Base-by-base conservation (phyloP, 2,797 vertebrate genomes). In the Columba guinea region DNA sequence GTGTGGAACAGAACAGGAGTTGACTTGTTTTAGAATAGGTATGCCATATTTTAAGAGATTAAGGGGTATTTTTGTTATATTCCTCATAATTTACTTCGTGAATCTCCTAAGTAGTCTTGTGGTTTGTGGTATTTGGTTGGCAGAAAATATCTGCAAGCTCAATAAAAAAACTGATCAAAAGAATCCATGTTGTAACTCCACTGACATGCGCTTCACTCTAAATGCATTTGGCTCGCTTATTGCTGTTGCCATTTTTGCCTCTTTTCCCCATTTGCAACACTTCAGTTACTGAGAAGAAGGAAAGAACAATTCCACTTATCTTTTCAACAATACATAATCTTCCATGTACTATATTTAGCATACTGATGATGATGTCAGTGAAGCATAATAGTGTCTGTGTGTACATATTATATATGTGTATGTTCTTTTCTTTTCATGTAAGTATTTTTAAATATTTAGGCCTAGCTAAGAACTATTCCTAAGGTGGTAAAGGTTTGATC, bases 111-210 rank as follows among this genome's bases (percentile, higher is more conserved):
- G 34, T 75, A 67, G n/a, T 87, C 63, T 81, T 22, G 2, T 82
- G 80, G 76, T 93, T 56, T 81, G 81, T 87, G 77, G 71, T 74
- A 62, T 84, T 90, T 76, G 27, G 39, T 79, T 91, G 49, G 26
- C 90, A 39, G 63, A 94, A 96, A 96, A 79, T 87, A 75, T 51
- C 84, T 94, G 55, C 82, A 96, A 91, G 48, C 62, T 86, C 51
- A 71, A 84, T 87, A 89, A 84, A 80, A 83, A 83, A 84, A 83
- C 7, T 63, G 32, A 77, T 94, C 41, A 68, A 90, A 94, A 87
- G 53, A 89, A 84, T 93, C 68, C 41, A 26, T 86, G 60, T 79
- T 93, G 51, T 93, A 90, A 93, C 30, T 23, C 11, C 35, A 34
- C 20, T 69, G 52, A 87, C 56, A 46, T 46, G 20, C 2, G 0